Percentiles rank a stretch among this genome's conserved stretches.
phyloP scores from a whole-genome alignment of 2,888 invertebrate genomes.

The Brachycybe producta region DNA sequence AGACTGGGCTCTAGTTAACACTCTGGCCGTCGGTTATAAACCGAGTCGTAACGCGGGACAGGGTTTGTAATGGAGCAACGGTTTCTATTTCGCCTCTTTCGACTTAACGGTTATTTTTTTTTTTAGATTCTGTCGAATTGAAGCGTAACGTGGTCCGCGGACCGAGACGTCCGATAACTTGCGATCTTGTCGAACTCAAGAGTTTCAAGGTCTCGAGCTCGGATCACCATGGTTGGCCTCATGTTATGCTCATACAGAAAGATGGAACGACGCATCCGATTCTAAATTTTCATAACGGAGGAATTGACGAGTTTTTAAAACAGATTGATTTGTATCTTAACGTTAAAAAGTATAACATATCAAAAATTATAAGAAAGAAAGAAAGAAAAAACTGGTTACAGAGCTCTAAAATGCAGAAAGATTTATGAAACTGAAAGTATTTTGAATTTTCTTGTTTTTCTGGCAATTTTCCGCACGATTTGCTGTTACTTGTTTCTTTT shows the following conservation, averaged over 20 bases:
- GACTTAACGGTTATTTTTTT: background rate
- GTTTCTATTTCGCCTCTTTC: too few relatives aligned
- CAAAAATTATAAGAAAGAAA: too few relatives aligned
- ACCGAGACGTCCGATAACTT: slow-evolving; percentile 34
- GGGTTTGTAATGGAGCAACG: too few relatives aligned
- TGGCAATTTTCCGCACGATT: too few relatives aligned
- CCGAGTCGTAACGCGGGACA: background rate
- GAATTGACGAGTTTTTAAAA: slow-evolving; percentile 58
- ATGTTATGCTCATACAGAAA: slow-evolving; percentile 51
- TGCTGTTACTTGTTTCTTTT: too few relatives aligned
- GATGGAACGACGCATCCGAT: slow-evolving; percentile 59
- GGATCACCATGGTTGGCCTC: slow-evolving; percentile 29
- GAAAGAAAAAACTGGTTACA: too few relatives aligned
- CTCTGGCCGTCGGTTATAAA: slow-evolving; percentile 45
- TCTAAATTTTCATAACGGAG: slow-evolving; percentile 77
- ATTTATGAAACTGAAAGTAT: too few relatives aligned
- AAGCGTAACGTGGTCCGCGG: too few relatives aligned
- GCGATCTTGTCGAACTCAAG: slow-evolving; percentile 49
- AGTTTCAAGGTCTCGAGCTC: slow-evolving; percentile 42
- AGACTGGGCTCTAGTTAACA: slow-evolving; percentile 74
- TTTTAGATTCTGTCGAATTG: slow-evolving; percentile 5
- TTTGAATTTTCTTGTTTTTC: too few relatives aligned
- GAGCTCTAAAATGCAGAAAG: too few relatives aligned
- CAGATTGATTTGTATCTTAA: slow-evolving; percentile 40
- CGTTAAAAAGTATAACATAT: slow-evolving; percentile 49